These are phyloP conservation scores for Clangula hyemalis DNA, from an alignment of 2,797 vertebrate species.

Conservation along the genomic window DNA sequence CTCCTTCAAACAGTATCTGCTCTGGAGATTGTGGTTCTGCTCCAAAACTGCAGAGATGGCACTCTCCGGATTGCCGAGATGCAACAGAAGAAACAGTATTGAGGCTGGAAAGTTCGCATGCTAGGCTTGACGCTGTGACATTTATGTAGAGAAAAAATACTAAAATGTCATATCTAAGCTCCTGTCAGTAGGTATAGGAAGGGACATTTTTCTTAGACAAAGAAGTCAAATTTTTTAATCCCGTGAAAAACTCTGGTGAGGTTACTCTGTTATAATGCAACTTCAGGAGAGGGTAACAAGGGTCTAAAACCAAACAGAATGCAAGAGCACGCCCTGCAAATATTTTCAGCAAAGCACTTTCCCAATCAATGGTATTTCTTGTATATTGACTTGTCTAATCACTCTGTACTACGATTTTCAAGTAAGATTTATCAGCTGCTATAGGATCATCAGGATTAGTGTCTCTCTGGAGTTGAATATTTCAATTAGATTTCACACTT, in stretches of 20 bases:
- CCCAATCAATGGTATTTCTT: not conserved
- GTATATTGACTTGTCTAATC: not conserved
- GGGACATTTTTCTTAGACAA: not conserved
- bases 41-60: not conserved
- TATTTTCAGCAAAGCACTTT: not conserved
- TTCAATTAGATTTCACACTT: not conserved
- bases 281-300: not conserved
- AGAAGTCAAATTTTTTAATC: not conserved
- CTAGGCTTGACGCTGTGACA: not conserved
- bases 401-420: not conserved
- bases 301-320: not conserved
- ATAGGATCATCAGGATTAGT: not conserved
- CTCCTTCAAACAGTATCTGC: not conserved
- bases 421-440: not conserved
- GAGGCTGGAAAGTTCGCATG: not conserved
- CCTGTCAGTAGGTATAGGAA: not conserved
- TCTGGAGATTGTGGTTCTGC: not conserved
- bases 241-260: not conserved
- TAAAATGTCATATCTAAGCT: not conserved
- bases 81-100: not conserved
- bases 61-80: not conserved
- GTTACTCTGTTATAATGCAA: not conserved
- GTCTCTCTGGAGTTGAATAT: not conserved
- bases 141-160: rapidly evolving
- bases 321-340: not conserved